These are phyloP conservation scores for Blennius ocellaris DNA, from an alignment of 2,113 vertebrate species.

Conservation along the genomic window DNA sequence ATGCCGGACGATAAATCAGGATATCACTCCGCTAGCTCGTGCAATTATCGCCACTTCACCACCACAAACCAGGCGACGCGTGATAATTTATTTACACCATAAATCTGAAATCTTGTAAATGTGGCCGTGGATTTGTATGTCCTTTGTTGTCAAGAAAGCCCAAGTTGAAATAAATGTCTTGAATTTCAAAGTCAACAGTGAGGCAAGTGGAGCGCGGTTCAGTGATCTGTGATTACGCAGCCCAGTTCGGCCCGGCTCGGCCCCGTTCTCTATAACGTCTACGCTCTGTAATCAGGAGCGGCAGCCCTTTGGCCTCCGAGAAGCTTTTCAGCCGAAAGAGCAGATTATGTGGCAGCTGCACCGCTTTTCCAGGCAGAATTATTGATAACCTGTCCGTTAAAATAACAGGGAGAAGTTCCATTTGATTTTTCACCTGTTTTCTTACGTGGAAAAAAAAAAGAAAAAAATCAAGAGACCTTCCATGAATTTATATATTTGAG, in stretches of 20 bases:
- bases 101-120: constrained; percentile 64
- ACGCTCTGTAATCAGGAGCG: constrained; percentile 30
- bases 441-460: constrained; percentile 6
- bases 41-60: constrained; percentile 55
- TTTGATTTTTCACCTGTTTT: constrained; percentile 11
- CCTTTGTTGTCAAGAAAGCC: constrained; percentile 57
- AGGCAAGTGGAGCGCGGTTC: constrained; percentile 33
- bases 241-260: constrained; percentile 21
- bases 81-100: constrained; percentile 51
- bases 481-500: neutral
- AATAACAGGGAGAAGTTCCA: constrained; percentile 10
- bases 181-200: constrained; percentile 54
- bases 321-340: constrained; percentile 18
- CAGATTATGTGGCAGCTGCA: constrained; percentile 50
- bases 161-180: constrained; percentile 50
- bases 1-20: constrained; percentile 42
- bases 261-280: constrained; percentile 29
- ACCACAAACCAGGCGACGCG: constrained; percentile 18
- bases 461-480: neutral
- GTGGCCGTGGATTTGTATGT: constrained; percentile 49
- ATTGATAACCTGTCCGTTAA: constrained; percentile 48
- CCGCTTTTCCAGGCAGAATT: constrained; percentile 27
- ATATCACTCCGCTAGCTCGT: constrained; percentile 16
- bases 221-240: constrained; percentile 41
- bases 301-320: too few relatives aligned